Evolutionary conservation across 2,113 vertebrate species (phyloP).

Genomic region (Xyliphius kryptos): DNA sequence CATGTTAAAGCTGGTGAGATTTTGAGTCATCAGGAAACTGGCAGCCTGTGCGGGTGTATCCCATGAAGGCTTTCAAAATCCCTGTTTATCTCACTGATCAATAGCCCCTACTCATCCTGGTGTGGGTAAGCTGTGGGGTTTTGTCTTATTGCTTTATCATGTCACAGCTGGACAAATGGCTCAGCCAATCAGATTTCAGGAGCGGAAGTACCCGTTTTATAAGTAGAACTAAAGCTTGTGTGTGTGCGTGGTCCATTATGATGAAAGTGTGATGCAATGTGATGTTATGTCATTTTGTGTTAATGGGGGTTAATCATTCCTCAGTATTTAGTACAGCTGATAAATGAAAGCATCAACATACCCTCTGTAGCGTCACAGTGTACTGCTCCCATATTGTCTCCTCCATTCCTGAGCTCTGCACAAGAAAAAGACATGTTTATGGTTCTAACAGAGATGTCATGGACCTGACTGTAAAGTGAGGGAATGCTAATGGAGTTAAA

Average conservation of each 20-base stretch:
- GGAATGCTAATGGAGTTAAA: too few species aligned
- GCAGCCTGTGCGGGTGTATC: neutral
- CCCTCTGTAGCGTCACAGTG: conserved; percentile 89
- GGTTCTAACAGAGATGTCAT: too few species aligned
- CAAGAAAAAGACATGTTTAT: conserved; percentile 23
- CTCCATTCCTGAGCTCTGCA: conserved; percentile 75
- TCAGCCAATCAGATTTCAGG: too few species aligned
- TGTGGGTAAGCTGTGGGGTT: conserved; percentile 9
- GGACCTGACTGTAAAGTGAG: too few species aligned
- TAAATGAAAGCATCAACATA: conserved; percentile 49
- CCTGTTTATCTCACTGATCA: conserved; percentile 17
- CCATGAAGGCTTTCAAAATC: conserved; percentile 10
- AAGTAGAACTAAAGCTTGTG: too few species aligned
- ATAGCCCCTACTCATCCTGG: conserved; percentile 6
- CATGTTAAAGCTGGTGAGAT: conserved; percentile 7
- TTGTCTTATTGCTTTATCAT: too few species aligned
- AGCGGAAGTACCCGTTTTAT: too few species aligned
- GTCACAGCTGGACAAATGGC: too few species aligned
- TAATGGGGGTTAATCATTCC: too few species aligned
- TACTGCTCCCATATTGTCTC: conserved; percentile 92
- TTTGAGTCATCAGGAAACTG: conserved; percentile 9
- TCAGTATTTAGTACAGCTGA: too few species aligned
- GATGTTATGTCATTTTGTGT: too few species aligned
- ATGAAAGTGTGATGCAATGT: too few species aligned
- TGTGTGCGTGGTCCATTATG: neutral